Base-by-base conservation (phyloP, 2,113 vertebrate species). In the Nannospalax galili region DNA sequence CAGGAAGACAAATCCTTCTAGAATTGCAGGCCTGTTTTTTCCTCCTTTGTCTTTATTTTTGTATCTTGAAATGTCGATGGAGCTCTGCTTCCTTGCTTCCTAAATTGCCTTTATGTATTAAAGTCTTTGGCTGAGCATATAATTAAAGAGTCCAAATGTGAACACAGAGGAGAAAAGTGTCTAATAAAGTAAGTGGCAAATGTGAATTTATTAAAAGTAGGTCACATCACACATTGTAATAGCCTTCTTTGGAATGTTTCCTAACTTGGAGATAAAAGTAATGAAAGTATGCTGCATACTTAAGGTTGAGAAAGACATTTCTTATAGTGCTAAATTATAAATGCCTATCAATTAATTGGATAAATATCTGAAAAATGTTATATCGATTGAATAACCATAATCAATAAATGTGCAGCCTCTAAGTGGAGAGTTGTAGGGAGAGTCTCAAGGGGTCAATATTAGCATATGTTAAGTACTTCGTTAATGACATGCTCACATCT, bases 151-250 rank as follows among this genome's bases (percentile, higher is more conserved):
- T 93, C 93, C 95, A 95, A 92, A 95, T 93, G 87, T 97, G 97
- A 97, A 92, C 73, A 93, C 80, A 0, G 9, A 93, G 91, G 94
- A 97, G 96, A 97, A 78, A 97, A 91, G 94, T 92, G 87, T 97
- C 95, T 97, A 96, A 97, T 98, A 97, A 97, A 96, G 93, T 82
- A 94, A 96, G 96, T 92, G 86, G 93, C 91, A 97, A 98, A 97
- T 93, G 92, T 74, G 93, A 96, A 95, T 97, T 94, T 97, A 95
- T 97, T 97, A 97, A 96, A 95, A 97, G 84, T 97, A 97, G 97
- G 96, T 97, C 96, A 97, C 20, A 7, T 93, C 95, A 92, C 62
- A 88, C 52, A 94, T 75, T 95, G 73, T 96, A 96, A 96, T 91
- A 94, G 72, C 77, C 87, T 95, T 85, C 93, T 95, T 64, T 88